Percentiles rank a stretch among this genome's conserved stretches.
Conservation (phyloP, 2,113 vertebrate species). For the Bucco capensis region DNA sequence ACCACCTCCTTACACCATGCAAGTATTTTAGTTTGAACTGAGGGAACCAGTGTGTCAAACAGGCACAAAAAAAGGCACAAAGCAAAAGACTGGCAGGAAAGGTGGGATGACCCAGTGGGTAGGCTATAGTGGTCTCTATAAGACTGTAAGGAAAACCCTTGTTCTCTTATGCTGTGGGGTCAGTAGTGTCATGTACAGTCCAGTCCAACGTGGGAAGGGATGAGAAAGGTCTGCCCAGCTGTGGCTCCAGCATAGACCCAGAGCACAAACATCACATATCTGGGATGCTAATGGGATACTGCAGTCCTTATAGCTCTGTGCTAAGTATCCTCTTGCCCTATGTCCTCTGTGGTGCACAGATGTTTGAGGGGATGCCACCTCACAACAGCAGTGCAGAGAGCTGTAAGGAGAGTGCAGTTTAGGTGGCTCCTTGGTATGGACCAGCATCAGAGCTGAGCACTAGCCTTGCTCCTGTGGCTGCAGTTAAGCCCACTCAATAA, state of each 20-base stretch:
- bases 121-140: rapidly evolving
- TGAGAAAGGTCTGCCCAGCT: neutral
- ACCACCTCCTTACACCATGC: neutral
- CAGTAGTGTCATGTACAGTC: neutral
- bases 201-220: neutral
- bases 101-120: neutral
- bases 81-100: neutral
- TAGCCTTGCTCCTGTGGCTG: neutral
- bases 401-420: rapidly evolving
- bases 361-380: neutral
- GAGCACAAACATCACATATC: rapidly evolving
- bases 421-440: rapidly evolving
- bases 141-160: neutral
- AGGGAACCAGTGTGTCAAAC: neutral
- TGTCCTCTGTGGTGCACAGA: rapidly evolving
- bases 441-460: neutral
- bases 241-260: neutral
- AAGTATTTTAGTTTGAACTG: neutral
- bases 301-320: neutral
- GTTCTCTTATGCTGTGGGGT: neutral
- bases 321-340: neutral
- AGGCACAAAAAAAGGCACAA: neutral
- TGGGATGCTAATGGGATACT: neutral
- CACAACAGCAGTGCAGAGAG: neutral
- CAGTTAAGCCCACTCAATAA: neutral